Conservation (phyloP, 2,113 vertebrate genomes). For the Lagenorhynchus albirostris region DNA sequence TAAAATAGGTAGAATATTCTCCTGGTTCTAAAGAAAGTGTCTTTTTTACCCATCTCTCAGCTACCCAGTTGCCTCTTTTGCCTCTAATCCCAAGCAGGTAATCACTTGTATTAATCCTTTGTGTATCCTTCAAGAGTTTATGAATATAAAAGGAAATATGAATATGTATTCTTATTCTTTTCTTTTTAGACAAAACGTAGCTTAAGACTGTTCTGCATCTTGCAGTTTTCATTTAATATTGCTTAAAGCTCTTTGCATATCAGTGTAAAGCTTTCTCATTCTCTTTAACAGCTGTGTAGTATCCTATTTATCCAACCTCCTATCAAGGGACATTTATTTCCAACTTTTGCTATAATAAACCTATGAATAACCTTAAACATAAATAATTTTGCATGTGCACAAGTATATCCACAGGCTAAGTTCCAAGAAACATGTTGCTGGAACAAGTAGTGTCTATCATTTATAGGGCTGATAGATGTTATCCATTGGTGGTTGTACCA, state of each 20-base stretch:
- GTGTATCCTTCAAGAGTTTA: neutral
- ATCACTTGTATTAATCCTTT: neutral
- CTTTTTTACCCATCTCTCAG: neutral
- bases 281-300: neutral
- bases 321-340: neutral
- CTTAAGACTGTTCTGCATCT: neutral
- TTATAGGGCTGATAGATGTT: neutral
- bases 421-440: neutral
- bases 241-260: neutral
- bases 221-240: neutral
- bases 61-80: neutral
- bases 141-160: neutral
- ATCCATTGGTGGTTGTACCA: neutral
- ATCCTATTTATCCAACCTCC: neutral
- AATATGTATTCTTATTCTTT: neutral
- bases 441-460: neutral
- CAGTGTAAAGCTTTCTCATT: neutral
- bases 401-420: neutral
- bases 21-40: neutral
- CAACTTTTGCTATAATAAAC: conserved; percentile 17
- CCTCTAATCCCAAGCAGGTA: neutral
- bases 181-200: neutral
- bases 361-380: neutral
- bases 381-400: neutral
- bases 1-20: neutral